These are phyloP conservation scores for Callopanchax toddi DNA, from an alignment of 2,113 vertebrate species.

Conservation along the genomic window DNA sequence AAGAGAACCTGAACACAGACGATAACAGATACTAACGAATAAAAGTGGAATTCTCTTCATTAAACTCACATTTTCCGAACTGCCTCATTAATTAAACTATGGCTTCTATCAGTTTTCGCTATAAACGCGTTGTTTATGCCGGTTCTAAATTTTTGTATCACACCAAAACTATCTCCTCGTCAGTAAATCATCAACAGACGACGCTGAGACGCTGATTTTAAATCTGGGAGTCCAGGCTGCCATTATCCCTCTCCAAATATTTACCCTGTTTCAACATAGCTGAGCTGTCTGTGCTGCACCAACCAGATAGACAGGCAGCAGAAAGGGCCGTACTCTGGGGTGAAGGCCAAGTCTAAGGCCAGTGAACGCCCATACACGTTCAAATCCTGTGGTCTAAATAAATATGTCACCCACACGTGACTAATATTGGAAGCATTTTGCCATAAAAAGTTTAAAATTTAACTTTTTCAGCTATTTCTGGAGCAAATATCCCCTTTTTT, in stretches of 20 bases:
- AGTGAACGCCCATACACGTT: conserved; percentile 19
- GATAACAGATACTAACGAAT: background rate
- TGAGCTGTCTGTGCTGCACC: conserved; percentile 56
- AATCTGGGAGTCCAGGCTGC: conserved; percentile 60
- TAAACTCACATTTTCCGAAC: background rate
- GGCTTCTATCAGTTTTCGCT: background rate
- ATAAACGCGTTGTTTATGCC: conserved; percentile 2
- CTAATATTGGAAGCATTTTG: conserved; percentile 19
- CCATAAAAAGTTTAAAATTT: conserved; percentile 27
- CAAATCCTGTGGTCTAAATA: conserved; percentile 16
- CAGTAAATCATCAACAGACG: conserved; percentile 61
- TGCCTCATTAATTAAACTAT: background rate
- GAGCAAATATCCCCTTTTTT: conserved; percentile 10
- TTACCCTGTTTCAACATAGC: conserved; percentile 68
- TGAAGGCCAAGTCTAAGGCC: conserved; percentile 50
- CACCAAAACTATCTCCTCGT: conserved; percentile 26
- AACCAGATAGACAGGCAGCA: conserved; percentile 53
- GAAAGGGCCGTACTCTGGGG: conserved; percentile 20
- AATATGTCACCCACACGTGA: conserved; percentile 36
- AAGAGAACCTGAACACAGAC: background rate
- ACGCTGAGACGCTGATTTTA: conserved; percentile 52
- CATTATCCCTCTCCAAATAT: conserved; percentile 73
- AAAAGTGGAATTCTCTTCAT: conserved; percentile 11
- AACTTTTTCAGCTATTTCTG: conserved; percentile 31
- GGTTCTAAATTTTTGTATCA: conserved; percentile 27